Evolutionary conservation across 2,888 invertebrate genomes (phyloP), one percentile per base, ranked within the genome.

Genomic region (Drosophila sordidula): DNA sequence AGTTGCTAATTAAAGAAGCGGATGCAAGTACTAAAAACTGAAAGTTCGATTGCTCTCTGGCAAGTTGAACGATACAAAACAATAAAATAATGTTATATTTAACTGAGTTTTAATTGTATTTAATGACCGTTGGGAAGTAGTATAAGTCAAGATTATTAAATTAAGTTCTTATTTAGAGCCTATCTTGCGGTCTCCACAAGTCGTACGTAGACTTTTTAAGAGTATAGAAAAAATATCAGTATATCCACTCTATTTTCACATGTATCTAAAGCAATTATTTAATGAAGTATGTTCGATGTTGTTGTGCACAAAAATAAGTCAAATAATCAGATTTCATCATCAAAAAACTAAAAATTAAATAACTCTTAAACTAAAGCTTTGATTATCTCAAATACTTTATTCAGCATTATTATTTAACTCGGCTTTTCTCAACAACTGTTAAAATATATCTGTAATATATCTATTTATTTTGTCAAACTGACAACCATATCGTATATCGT

Each of bases 1-100:
- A 70, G 62, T 54, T 69, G 69, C 70, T 84, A 84, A 84, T 84
- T 87, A 81, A 78, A 72, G 64, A 29, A 52, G 63, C 63, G 58
- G 41, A 70, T 52, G 64, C 39, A 38, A 57, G 61, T 64, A 50
- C 44, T 49, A 41, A 61, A 64, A 58, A 42, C 16, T 11, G 6
- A 45, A 54, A 63, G 26, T 67, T 75, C 62, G 34, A 78, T 63
- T 63, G 58, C 50, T 22, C 6, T 50, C 50, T 26, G 62, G 55
- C 50, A 32, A 32, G 32, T 29, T 44, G 12, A 3, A 12, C 32
- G 8, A 54, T 38, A n/a, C 11, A 18, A 2, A 26, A 29, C 29
- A 26, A 49, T 66, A 45, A 67, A 73, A 39, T 54, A 29, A 47
- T 44, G 42, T 36, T 25, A 18, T 9, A 49, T 38, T 29, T 22